Evolutionary conservation across 2,797 vertebrate species (phyloP).

Genomic region (Hydrolagus colliei): DNA sequence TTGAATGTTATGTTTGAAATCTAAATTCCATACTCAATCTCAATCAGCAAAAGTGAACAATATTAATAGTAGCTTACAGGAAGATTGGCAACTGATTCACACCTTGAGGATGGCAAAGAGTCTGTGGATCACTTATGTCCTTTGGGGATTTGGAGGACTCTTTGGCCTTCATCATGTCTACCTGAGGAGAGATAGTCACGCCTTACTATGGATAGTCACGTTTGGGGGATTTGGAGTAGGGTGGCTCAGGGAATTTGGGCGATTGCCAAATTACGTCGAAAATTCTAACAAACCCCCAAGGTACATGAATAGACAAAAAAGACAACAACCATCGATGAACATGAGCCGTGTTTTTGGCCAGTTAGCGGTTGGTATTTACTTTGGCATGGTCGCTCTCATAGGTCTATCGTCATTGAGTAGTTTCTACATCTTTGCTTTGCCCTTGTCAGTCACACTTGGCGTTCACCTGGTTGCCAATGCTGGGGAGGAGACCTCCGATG

Average conservation of each 20-base stretch:
- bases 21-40: not conserved
- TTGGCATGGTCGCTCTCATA: slow-evolving; percentile 71
- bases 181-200: slow-evolving; percentile 79
- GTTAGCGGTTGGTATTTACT: slow-evolving; percentile 74
- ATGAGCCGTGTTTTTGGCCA: slow-evolving; percentile 66
- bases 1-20: not conserved
- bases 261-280: slow-evolving; percentile 70
- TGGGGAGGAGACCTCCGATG: slow-evolving; percentile 70
- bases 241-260: slow-evolving; percentile 72
- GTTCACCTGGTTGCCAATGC: slow-evolving; percentile 75
- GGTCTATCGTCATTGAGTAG: slow-evolving; percentile 65
- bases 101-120: slow-evolving; percentile 34
- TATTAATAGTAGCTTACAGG: not conserved
- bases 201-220: slow-evolving; percentile 80
- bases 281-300: slow-evolving; percentile 56
- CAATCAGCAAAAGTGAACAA: not conserved
- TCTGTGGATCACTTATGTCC: slow-evolving; percentile 63
- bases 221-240: slow-evolving; percentile 70
- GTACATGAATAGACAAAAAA: slow-evolving; percentile 33
- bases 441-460: slow-evolving; percentile 68
- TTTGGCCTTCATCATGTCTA: slow-evolving; percentile 82
- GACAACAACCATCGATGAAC: slow-evolving; percentile 45
- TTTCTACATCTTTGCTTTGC: slow-evolving; percentile 73
- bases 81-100: not conserved
- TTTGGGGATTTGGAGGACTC: slow-evolving; percentile 65